These are phyloP conservation scores for Montipora sp. DNA, from an alignment of 64 coral and sea anemone genomes.

Conservation along the genomic window DNA sequence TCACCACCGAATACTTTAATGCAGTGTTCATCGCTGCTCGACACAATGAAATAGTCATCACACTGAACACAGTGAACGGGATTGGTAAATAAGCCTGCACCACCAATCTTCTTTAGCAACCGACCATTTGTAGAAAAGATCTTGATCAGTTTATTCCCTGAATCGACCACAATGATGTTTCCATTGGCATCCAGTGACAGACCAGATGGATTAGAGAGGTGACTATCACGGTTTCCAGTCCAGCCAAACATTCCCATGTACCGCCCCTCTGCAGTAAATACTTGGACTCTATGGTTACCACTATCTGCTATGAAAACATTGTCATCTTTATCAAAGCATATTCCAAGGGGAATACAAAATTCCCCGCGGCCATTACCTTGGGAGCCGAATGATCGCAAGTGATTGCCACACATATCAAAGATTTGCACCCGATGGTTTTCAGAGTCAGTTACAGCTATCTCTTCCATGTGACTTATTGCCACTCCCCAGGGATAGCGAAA, in stretches of 20 bases:
- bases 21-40: slow-evolving; percentile 45
- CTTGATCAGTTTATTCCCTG: background rate
- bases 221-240: background rate
- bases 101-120: slow-evolving; percentile 20
- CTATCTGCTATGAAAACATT: slow-evolving; percentile 79
- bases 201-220: background rate
- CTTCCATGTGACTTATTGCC: slow-evolving; percentile 27
- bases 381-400: slow-evolving; percentile 50
- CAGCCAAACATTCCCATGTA: slow-evolving; percentile 40
- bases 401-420: slow-evolving; percentile 48
- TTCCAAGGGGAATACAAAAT: slow-evolving; percentile 33
- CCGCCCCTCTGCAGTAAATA: slow-evolving; percentile 56
- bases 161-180: slow-evolving; percentile 19
- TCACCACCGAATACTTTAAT: slow-evolving; percentile 57
- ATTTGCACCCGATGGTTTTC: slow-evolving; percentile 64
- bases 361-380: background rate
- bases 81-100: background rate
- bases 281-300: slow-evolving; percentile 58
- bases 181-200: background rate
- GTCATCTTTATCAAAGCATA: slow-evolving; percentile 40
- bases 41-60: background rate
- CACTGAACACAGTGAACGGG: slow-evolving; percentile 13
- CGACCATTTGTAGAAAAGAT: background rate
- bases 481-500: slow-evolving; percentile 61
- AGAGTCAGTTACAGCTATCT: slow-evolving; percentile 72